These are phyloP conservation scores for Tyria jacobaeae DNA, from an alignment of 2,888 invertebrate species.

Conservation along the genomic window DNA sequence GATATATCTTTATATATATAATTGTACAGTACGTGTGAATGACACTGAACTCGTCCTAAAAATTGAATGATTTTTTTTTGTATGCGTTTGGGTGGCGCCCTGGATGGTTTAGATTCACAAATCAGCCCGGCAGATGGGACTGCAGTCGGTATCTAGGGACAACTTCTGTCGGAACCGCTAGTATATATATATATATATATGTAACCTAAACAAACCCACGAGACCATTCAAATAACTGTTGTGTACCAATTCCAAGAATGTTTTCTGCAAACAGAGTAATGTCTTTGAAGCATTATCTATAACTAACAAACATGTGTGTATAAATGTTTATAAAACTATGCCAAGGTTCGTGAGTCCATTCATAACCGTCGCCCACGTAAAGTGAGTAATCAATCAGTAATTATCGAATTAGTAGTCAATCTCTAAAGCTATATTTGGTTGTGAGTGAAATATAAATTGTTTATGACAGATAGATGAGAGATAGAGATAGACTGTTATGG, in stretches of 20 bases:
- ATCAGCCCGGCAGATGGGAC: too few relatives aligned
- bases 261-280: conserved; percentile 7
- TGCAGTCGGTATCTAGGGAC: too few relatives aligned
- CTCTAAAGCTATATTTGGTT: neutral
- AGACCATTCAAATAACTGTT: conserved; percentile 6
- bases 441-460: neutral
- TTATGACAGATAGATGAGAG: neutral
- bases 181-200: too few relatives aligned
- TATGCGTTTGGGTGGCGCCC: too few relatives aligned
- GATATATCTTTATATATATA: too few relatives aligned
- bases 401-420: conserved; percentile 4
- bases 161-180: too few relatives aligned
- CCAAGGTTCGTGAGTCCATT: conserved; percentile 41
- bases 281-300: conserved; percentile 1
- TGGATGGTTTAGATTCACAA: too few relatives aligned
- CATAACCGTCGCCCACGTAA: conserved; percentile 24
- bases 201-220: conserved; percentile 4
- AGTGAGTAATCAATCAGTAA: conserved; percentile 13
- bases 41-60: too few relatives aligned
- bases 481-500: too few relatives aligned
- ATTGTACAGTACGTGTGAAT: too few relatives aligned
- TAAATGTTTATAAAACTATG: conserved; percentile 35
- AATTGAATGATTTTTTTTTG: too few relatives aligned
- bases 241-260: conserved; percentile 2
- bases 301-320: conserved; percentile 21